phyloP scores from a whole-genome alignment of 2,113 vertebrate species.

The Anhinga anhinga region DNA sequence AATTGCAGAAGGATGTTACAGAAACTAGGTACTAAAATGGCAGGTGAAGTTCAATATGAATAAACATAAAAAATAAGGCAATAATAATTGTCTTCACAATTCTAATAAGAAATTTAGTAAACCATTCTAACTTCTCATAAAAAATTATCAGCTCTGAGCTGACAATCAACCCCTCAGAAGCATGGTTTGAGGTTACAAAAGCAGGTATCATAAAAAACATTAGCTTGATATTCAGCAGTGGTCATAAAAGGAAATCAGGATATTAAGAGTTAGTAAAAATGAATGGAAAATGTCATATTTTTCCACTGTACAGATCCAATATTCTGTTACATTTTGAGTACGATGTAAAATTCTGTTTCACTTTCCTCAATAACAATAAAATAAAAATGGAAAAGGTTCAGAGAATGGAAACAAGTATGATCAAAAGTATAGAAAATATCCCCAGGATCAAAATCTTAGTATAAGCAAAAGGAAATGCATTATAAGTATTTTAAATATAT shows the following conservation, averaged over 20 bases:
- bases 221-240: background rate
- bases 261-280: background rate
- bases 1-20: background rate
- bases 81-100: background rate
- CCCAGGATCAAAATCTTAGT: background rate
- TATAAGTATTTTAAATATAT: background rate
- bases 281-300: background rate
- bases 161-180: background rate
- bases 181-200: background rate
- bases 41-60: background rate
- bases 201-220: background rate
- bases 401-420: background rate
- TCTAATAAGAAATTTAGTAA: constrained; percentile 16
- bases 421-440: background rate
- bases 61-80: background rate
- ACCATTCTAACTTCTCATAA: background rate
- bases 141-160: background rate
- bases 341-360: background rate
- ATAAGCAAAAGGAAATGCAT: background rate
- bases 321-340: background rate
- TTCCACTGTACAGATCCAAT: background rate
- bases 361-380: background rate
- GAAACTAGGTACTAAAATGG: background rate
- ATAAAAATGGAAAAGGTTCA: background rate
- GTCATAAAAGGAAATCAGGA: background rate